Evolutionary conservation across 2,797 vertebrate species (phyloP).

Genomic region (Thaleichthys pacificus): DNA sequence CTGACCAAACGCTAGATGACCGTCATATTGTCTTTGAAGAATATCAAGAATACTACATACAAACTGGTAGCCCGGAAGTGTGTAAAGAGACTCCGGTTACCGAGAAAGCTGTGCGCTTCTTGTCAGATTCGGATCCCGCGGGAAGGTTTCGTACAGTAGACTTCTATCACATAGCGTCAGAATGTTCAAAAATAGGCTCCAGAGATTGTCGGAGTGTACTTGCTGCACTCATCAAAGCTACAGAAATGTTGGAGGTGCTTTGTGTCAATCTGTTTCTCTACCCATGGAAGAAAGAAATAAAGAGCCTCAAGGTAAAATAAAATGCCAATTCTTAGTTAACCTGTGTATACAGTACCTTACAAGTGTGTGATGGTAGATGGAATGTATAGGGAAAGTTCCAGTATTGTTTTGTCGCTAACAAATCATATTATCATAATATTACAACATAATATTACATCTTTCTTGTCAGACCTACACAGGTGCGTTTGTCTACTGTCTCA

Average conservation of each 20-base stretch:
- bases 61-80: conserved; percentile 33
- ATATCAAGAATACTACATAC: conserved; percentile 56
- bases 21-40: conserved; percentile 49
- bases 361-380: background rate
- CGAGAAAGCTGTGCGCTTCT: conserved; percentile 45
- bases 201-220: conserved; percentile 46
- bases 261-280: conserved; percentile 80
- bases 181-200: background rate
- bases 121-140: conserved; percentile 28
- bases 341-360: background rate
- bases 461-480: conserved; percentile 81
- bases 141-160: conserved; percentile 50
- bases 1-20: conserved; percentile 21
- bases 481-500: conserved; percentile 82
- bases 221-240: conserved; percentile 56
- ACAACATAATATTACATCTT: background rate
- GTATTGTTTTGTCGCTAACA: background rate
- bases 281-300: conserved; percentile 85
- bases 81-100: conserved; percentile 56
- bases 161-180: conserved; percentile 44
- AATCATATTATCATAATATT: background rate
- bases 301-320: conserved; percentile 77
- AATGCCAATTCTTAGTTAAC: background rate
- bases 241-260: conserved; percentile 79
- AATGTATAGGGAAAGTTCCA: background rate